Percentiles rank a stretch among this genome's conserved stretches.
phyloP scores from a whole-genome alignment of 30 jellyfish, hydroid and myxozoan species.

The Haliclystus octoradiatus region DNA sequence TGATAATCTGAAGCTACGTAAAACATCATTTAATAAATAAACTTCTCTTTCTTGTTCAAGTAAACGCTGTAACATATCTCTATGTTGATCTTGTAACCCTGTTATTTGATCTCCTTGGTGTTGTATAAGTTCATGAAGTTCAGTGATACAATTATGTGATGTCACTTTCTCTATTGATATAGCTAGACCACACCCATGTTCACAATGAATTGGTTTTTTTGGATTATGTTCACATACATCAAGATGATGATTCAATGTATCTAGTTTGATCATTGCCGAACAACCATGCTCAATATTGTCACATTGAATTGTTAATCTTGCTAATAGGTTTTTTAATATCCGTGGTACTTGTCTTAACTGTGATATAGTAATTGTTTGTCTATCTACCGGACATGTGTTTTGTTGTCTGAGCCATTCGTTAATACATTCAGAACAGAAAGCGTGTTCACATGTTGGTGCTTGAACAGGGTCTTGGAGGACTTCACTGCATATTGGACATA shows the following conservation, averaged over 20 bases:
- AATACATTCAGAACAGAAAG: slow-evolving; percentile 88
- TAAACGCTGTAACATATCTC: slow-evolving; percentile 74
- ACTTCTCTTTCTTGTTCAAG: slow-evolving; percentile 78
- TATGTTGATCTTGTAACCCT: slow-evolving; percentile 64
- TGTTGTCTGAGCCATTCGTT: slow-evolving; percentile 90
- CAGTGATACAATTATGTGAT: slow-evolving; percentile 89
- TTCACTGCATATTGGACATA: slow-evolving; percentile 93
- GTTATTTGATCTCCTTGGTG: slow-evolving; percentile 79
- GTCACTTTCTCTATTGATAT: slow-evolving; percentile 81
- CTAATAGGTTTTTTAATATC: slow-evolving; percentile 71
- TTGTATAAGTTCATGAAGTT: slow-evolving; percentile 64
- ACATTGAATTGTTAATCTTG: slow-evolving; percentile 77
- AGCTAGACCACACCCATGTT: slow-evolving; percentile 85
- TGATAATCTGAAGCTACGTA: slow-evolving; percentile 83
- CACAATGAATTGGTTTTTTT: slow-evolving; percentile 92
- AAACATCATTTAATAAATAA: slow-evolving; percentile 54
- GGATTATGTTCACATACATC: slow-evolving; percentile 90
- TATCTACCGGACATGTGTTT: slow-evolving; percentile 95
- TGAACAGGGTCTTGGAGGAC: slow-evolving; percentile 96
- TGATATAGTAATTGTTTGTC: slow-evolving; percentile 61
- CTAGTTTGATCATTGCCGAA: slow-evolving; percentile 70
- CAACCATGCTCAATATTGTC: slow-evolving; percentile 85
- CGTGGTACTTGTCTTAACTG: slow-evolving; percentile 94
- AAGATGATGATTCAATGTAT: slow-evolving; percentile 64
- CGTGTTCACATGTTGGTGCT: slow-evolving; percentile 97